Conservation (phyloP, 2,113 vertebrate genomes). For the Apeltes quadracus region DNA sequence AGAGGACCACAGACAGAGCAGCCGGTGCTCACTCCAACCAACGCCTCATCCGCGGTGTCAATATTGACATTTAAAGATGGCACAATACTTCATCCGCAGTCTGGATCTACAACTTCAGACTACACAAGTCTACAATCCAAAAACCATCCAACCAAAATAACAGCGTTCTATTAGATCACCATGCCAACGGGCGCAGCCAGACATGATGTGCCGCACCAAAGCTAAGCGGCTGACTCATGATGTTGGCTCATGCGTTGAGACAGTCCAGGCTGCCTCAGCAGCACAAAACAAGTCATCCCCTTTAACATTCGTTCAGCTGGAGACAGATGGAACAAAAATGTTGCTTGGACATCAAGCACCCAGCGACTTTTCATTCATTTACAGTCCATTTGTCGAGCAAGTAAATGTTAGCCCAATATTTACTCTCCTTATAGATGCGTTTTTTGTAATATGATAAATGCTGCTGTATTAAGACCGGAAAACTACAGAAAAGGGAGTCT, state of each 20-base stretch:
- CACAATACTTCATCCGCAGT: constrained; percentile 26
- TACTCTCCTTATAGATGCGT: background rate
- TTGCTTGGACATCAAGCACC: background rate
- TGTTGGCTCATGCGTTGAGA: constrained; percentile 28
- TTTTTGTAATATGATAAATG: background rate
- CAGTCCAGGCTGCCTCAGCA: constrained; percentile 9
- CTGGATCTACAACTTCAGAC: constrained; percentile 57
- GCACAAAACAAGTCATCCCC: constrained; percentile 3
- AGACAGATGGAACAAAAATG: constrained; percentile 1
- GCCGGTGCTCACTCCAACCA: constrained; percentile 13
- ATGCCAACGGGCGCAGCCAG: constrained; percentile 54
- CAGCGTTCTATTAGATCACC: constrained; percentile 53
- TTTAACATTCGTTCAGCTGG: background rate
- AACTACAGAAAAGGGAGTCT: background rate
- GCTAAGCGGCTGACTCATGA: constrained; percentile 55
- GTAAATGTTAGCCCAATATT: background rate
- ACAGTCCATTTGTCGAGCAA: background rate
- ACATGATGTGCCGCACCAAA: constrained; percentile 48
- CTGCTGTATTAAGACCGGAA: background rate
- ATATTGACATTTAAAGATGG: constrained; percentile 41
- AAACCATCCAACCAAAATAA: constrained; percentile 59
- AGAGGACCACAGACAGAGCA: constrained; percentile 28
- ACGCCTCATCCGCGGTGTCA: constrained; percentile 26
- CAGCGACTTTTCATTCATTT: background rate
- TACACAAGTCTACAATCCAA: constrained; percentile 52